Conservation (phyloP, 1,140 invertebrate genomes). For the Myzus persicae region DNA sequence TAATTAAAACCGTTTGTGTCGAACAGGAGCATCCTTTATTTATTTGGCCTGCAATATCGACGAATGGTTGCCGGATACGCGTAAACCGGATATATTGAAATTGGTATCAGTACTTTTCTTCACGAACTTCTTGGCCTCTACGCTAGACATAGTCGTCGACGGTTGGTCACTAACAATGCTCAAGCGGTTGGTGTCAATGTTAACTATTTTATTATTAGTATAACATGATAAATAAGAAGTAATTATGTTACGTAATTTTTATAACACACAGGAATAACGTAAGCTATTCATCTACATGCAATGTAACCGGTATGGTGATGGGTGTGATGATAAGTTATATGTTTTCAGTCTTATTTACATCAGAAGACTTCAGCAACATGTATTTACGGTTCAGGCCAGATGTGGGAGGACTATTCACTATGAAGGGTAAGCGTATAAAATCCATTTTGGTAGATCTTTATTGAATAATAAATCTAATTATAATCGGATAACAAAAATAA, state of each 20-base stretch:
- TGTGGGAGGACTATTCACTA: constrained; percentile 80
- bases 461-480: not conserved
- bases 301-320: constrained; percentile 96
- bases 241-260: not conserved
- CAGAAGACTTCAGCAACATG: constrained; percentile 92
- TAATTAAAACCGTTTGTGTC: not conserved
- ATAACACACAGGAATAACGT: constrained; percentile 77
- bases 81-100: constrained; percentile 77
- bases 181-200: constrained; percentile 72
- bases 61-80: not conserved
- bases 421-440: constrained; percentile 71
- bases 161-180: constrained; percentile 99
- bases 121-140: constrained; percentile 91
- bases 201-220: not conserved
- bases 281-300: constrained; percentile 97
- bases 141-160: constrained; percentile 99
- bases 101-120: constrained; percentile 73
- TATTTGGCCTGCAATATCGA: not conserved
- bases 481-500: not conserved
- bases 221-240: not conserved
- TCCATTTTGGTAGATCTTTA: not conserved
- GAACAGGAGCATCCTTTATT: not conserved
- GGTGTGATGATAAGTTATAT: constrained; percentile 98
- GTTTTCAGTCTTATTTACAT: constrained; percentile 94
- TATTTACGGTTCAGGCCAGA: constrained; percentile 81